These are phyloP conservation scores for Corynorhinus townsendii DNA, from an alignment of 2,113 vertebrate genomes.

Conservation along the genomic window DNA sequence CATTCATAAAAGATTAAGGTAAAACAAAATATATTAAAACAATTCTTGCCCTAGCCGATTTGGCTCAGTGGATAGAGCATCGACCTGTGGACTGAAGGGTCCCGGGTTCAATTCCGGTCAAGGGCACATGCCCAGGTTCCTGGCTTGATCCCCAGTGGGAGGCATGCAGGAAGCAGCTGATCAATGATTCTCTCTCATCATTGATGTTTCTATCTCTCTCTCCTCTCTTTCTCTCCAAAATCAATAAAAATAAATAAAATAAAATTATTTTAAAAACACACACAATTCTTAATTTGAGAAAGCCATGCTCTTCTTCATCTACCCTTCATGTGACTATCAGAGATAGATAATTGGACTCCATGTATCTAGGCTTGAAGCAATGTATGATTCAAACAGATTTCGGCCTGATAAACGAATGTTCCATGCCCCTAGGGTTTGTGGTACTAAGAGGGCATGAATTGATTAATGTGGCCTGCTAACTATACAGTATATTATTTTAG, in stretches of 20 bases:
- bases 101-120: too few relatives aligned
- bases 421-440: neutral
- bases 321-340: neutral
- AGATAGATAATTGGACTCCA: neutral
- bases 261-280: too few relatives aligned
- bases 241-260: too few relatives aligned
- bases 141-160: too few relatives aligned
- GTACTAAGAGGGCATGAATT: neutral
- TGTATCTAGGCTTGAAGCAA: neutral
- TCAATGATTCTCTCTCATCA: too few relatives aligned
- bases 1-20: neutral
- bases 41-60: neutral
- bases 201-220: too few relatives aligned
- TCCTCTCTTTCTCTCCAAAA: too few relatives aligned
- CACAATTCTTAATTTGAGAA: neutral
- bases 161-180: too few relatives aligned
- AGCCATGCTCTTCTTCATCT: neutral
- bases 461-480: neutral
- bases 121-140: too few relatives aligned
- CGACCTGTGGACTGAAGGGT: too few relatives aligned
- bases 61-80: too few relatives aligned
- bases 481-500: neutral
- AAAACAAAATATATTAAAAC: neutral
- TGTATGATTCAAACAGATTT: constrained; percentile 11
- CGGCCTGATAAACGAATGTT: neutral